Conservation (phyloP, 2,888 invertebrate species). For the Ceramica pisi region DNA sequence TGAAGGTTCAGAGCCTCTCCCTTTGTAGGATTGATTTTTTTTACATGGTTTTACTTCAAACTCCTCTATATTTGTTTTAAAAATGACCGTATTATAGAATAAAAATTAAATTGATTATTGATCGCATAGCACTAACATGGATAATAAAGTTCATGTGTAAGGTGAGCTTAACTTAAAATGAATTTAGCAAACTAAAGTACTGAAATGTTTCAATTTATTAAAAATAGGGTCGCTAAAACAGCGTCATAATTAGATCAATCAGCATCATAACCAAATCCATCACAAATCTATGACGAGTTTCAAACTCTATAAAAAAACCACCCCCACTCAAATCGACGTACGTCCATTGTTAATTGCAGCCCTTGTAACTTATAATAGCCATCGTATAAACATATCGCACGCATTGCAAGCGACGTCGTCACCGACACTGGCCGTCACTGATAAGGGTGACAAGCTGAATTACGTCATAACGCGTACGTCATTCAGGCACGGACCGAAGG, state of each 20-base stretch:
- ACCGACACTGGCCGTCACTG: slow-evolving; percentile 67
- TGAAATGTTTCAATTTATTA: background rate
- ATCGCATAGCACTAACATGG: too few relatives aligned
- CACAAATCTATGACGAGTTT: background rate
- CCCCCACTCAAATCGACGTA: background rate
- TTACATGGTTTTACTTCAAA: too few relatives aligned
- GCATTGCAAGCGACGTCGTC: slow-evolving; percentile 61
- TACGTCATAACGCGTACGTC: slow-evolving; percentile 64
- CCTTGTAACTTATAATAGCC: slow-evolving; percentile 43
- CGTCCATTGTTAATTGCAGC: slow-evolving; percentile 33
- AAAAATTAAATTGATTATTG: too few relatives aligned
- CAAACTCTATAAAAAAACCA: background rate
- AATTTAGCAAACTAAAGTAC: background rate
- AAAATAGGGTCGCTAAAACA: background rate
- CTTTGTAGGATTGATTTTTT: background rate
- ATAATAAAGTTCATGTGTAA: too few relatives aligned
- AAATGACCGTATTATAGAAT: too few relatives aligned
- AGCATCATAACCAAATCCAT: background rate
- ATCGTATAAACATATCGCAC: slow-evolving; percentile 28
- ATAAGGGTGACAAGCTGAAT: slow-evolving; percentile 66
- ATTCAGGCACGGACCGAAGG: slow-evolving; percentile 44
- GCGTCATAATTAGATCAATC: background rate
- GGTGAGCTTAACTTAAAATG: too few relatives aligned
- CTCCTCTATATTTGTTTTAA: too few relatives aligned
- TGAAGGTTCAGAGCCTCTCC: background rate